Percentiles rank a stretch among this genome's conserved stretches.
Conservation (phyloP, 1,140 invertebrate species). For the Lasioglossum albipes region DNA sequence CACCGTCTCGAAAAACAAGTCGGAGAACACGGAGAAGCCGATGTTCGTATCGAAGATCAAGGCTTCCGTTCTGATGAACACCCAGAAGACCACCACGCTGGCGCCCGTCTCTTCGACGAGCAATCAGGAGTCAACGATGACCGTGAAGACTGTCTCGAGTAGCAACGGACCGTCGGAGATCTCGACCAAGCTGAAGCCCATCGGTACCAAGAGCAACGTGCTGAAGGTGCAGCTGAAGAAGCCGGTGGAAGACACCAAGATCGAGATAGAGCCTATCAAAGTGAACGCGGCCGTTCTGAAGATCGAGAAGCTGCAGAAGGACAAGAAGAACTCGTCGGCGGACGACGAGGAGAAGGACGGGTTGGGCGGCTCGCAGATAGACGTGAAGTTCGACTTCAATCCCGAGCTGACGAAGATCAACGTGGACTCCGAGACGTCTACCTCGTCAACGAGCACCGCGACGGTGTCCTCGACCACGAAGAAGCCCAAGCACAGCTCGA, state of each 20-base stretch:
- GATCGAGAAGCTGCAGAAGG: conserved; percentile 73
- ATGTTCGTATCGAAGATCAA: conserved; percentile 75
- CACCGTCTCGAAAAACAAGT: conserved; percentile 59
- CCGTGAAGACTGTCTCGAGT: conserved; percentile 40
- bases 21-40: conserved; percentile 65
- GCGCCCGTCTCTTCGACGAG: neutral
- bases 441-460: conserved; percentile 73
- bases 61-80: conserved; percentile 67
- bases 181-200: conserved; percentile 52
- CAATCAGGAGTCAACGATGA: conserved; percentile 4
- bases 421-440: neutral
- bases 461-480: conserved; percentile 68
- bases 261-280: conserved; percentile 70
- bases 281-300: conserved; percentile 69
- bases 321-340: conserved; percentile 48
- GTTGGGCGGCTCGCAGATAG: conserved; percentile 60
- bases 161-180: conserved; percentile 41
- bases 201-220: conserved; percentile 66
- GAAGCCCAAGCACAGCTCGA: conserved; percentile 77
- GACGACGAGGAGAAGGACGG: conserved; percentile 54
- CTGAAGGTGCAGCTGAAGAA: conserved; percentile 71
- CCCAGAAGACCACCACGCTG: conserved; percentile 54
- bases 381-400: conserved; percentile 64
- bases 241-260: conserved; percentile 64
- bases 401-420: conserved; percentile 25